phyloP scores from a whole-genome alignment of 1,140 invertebrate species.

The Bombus pascuorum region DNA sequence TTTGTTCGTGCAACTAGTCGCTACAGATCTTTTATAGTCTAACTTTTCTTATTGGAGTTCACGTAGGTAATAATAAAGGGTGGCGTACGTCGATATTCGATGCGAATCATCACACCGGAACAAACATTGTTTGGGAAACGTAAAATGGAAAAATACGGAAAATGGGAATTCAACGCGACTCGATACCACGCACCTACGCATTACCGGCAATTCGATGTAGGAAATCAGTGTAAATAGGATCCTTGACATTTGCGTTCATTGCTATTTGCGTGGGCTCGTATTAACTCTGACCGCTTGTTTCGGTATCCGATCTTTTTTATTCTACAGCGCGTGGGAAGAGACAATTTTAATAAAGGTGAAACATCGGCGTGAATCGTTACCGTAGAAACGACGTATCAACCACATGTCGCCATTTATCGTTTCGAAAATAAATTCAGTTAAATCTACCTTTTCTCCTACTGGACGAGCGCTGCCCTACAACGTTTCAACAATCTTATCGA shows the following conservation, averaged over 20 bases:
- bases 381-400: background rate
- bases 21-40: no score
- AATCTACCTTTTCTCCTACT: background rate
- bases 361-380: background rate
- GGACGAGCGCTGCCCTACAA: background rate
- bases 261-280: constrained; percentile 18
- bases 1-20: no score
- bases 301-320: background rate
- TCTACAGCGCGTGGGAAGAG: background rate
- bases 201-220: background rate
- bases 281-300: background rate
- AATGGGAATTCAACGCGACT: background rate
- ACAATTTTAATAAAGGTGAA: constrained; percentile 4
- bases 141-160: no score
- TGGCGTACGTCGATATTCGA: background rate
- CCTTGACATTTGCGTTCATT: constrained; percentile 22
- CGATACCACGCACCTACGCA: background rate
- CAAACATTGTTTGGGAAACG: background rate
- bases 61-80: no score
- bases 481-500: background rate
- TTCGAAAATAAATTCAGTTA: background rate
- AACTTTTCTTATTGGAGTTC: no score
- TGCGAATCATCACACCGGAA: no score
- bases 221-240: background rate
- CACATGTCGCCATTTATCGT: no score